Conservation (phyloP, 2,113 vertebrate genomes). For the Bettongia penicillata region DNA sequence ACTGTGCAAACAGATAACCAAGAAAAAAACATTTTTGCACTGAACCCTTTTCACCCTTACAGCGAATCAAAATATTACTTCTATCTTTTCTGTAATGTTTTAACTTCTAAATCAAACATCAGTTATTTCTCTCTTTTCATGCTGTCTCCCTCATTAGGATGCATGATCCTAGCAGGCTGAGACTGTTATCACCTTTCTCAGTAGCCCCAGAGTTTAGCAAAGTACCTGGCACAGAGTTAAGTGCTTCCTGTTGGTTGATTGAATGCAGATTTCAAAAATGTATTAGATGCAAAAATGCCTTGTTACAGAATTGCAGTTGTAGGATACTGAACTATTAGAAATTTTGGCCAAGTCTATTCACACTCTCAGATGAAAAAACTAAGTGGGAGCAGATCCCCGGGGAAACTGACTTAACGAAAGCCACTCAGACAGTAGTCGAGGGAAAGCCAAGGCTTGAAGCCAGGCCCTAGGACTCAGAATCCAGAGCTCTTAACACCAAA, state of each 20-base stretch:
- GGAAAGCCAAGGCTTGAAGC: too few relatives aligned
- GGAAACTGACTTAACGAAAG: not conserved
- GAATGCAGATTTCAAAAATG: not conserved
- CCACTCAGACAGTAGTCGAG: too few relatives aligned
- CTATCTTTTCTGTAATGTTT: not conserved
- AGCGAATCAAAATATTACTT: not conserved
- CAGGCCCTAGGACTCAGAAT: too few relatives aligned
- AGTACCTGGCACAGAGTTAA: not conserved
- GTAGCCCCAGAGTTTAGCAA: not conserved
- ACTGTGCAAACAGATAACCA: not conserved
- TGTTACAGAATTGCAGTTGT: not conserved
- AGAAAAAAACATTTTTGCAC: not conserved
- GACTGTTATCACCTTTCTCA: too few relatives aligned
- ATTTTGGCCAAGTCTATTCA: not conserved
- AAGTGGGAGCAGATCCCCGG: too few relatives aligned
- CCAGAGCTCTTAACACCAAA: not conserved
- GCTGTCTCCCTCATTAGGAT: not conserved
- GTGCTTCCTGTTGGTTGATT: not conserved
- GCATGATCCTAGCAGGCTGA: not conserved
- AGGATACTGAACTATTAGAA: not conserved
- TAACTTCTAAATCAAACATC: not conserved
- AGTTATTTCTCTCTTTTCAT: not conserved
- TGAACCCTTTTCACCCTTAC: not conserved
- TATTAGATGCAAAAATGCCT: not conserved
- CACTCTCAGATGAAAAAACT: not conserved